Conservation (phyloP, 2,888 invertebrate genomes). For the Eupelmus urozonus region DNA sequence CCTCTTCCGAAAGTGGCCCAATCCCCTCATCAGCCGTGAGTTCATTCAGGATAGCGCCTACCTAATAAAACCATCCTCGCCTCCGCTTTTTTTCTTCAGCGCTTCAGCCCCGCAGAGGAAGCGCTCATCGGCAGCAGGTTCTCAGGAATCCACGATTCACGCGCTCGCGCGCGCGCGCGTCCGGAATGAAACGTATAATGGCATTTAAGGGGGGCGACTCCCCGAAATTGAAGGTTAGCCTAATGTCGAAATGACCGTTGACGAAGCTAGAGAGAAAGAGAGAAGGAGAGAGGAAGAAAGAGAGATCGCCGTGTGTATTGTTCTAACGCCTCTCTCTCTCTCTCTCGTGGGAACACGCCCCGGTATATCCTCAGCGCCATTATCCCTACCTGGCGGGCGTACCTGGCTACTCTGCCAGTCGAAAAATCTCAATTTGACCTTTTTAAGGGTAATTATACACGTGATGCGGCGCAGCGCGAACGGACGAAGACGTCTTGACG, state of each 20-base stretch:
- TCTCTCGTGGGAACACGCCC: slow-evolving; percentile 68
- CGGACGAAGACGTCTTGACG: background rate
- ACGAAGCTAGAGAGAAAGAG: slow-evolving; percentile 51
- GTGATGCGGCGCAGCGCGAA: background rate
- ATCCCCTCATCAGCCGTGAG: background rate
- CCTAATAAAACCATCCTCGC: slow-evolving; percentile 40
- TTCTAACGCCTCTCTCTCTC: slow-evolving; percentile 67
- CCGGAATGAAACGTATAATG: slow-evolving; percentile 74
- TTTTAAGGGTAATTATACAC: slow-evolving; percentile 46
- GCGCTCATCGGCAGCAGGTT: slow-evolving; percentile 70
- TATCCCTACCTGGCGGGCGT: slow-evolving; percentile 59
- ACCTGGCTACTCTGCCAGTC: slow-evolving; percentile 52
- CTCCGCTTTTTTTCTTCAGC: background rate
- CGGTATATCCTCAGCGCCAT: slow-evolving; percentile 64
- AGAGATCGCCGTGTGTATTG: slow-evolving; percentile 64
- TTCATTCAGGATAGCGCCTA: background rate
- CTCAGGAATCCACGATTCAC: slow-evolving; percentile 75
- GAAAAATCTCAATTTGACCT: slow-evolving; percentile 51
- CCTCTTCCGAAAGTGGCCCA: background rate
- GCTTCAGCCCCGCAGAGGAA: slow-evolving; percentile 1
- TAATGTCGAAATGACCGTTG: slow-evolving; percentile 73
- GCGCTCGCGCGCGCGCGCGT: slow-evolving; percentile 58
- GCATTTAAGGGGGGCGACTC: slow-evolving; percentile 71
- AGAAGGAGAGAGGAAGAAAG: slow-evolving; percentile 17
- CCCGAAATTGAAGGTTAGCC: slow-evolving; percentile 72